Evolutionary conservation across 2,113 vertebrate genomes (phyloP), one percentile per base, ranked within the genome.

Genomic region (Zapus hudsonius): DNA sequence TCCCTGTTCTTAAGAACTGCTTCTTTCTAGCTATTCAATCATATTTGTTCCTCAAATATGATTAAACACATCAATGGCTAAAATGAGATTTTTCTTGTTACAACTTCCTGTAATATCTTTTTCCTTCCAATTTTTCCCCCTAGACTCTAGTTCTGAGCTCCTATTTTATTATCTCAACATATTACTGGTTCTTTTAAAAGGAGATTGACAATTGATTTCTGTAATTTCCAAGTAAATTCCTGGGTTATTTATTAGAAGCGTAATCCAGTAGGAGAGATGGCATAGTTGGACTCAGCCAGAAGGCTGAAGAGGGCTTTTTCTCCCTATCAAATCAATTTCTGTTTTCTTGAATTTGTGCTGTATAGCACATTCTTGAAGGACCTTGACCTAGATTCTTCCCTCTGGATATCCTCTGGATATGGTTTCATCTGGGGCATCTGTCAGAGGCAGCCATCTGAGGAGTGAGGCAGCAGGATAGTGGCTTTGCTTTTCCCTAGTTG

Each of bases 131-230:
- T 38, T 31, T 86, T 95, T 89, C 79, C 52, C 55, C 87, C 80
- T 67, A 70, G 75, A 70, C 11, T 57, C 19, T 36, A 7, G 36
- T 76, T 76, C 81, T 66, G 81, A 84, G 38, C 40, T 91, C 64
- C 31, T 22, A 44, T 80, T 63, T 89, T 44, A 87, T 82, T 55
- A 44, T 70, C 80, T 83, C 1, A 42, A 84, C 4, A 8, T 67
- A 38, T 63, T 91, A n/a, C n/a, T n/a, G n/a, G n/a, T 96, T 27
- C 16, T 88, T 42, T 84, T 91, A 74, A 52, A 83, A 91, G 27
- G 44, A 38, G 33, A 83, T 47, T 88, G 73, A 36, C 10, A 78
- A 38, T 81, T n/a, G 22, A 38, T 89, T 63, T 92, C 73, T 52
- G 12, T 61, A 66, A 86, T 80, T 92, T 90, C 72, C 61, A 67